Conservation (phyloP, 2,113 vertebrate genomes). For the Ophthalmolycus amberensis region DNA sequence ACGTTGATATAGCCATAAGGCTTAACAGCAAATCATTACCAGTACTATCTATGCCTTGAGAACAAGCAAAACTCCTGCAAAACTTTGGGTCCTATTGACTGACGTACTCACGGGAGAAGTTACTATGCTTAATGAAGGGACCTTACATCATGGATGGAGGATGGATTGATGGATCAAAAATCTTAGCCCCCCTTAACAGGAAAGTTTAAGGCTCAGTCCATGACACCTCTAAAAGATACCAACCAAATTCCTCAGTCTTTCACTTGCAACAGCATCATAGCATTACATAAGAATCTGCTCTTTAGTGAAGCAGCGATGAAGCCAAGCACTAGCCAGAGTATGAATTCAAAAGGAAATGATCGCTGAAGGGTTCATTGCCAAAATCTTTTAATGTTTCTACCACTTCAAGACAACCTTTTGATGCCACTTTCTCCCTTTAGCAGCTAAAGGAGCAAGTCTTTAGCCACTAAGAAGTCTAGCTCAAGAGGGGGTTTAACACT, state of each 20-base stretch:
- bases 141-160: background rate
- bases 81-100: too few relatives aligned
- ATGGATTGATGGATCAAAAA: background rate
- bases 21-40: too few relatives aligned
- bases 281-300: background rate
- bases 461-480: slow-evolving; percentile 14
- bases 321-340: background rate
- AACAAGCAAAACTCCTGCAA: too few relatives aligned
- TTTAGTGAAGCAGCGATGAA: background rate
- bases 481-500: slow-evolving; percentile 23
- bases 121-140: too few relatives aligned
- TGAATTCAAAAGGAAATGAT: slow-evolving; percentile 32
- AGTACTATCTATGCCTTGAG: too few relatives aligned
- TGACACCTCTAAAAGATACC: slow-evolving; percentile 1
- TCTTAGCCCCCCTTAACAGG: background rate
- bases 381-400: slow-evolving; percentile 14
- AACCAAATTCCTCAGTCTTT: background rate
- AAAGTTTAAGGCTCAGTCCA: background rate
- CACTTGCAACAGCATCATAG: background rate
- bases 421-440: slow-evolving; percentile 8
- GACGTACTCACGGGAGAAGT: too few relatives aligned
- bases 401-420: slow-evolving; percentile 29
- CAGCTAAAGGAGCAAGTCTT: background rate
- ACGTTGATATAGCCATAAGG: too few relatives aligned
- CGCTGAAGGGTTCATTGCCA: background rate